These are phyloP conservation scores for Symphodus melops DNA, from an alignment of 2,113 vertebrate species.

Conservation along the genomic window DNA sequence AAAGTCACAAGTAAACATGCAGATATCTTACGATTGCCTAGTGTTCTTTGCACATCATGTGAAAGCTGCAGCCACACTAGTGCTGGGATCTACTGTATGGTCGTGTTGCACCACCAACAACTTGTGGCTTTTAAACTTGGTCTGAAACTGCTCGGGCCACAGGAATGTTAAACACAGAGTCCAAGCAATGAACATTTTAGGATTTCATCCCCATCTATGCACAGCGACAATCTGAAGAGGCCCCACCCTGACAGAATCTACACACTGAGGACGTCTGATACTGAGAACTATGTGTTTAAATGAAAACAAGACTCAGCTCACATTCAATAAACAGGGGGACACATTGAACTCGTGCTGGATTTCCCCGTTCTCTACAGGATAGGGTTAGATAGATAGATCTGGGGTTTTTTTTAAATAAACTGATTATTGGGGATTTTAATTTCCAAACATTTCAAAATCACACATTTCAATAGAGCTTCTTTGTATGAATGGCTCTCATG, in stretches of 20 bases:
- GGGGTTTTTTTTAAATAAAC: not conserved
- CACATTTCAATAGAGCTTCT: too few species aligned
- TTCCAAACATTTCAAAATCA: not conserved
- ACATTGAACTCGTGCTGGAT: not conserved
- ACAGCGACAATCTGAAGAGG: constrained; percentile 59
- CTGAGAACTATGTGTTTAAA: constrained; percentile 21
- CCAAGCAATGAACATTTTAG: constrained; percentile 58
- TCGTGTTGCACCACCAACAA: constrained; percentile 58
- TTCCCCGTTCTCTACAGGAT: not conserved
- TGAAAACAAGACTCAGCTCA: constrained; percentile 8
- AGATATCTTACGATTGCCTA: constrained; percentile 44
- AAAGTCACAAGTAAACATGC: constrained; percentile 48
- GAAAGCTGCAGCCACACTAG: constrained; percentile 37
- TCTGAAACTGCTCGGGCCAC: constrained; percentile 70
- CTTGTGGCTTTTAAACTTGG: constrained; percentile 67
- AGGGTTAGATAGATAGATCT: too few species aligned
- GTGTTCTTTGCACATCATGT: constrained; percentile 31
- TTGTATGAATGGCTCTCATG: too few species aligned
- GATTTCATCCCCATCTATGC: constrained; percentile 65
- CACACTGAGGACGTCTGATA: constrained; percentile 43
- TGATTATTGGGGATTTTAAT: not conserved
- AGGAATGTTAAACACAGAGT: constrained; percentile 82
- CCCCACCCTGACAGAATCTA: constrained; percentile 62
- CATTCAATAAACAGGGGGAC: not conserved
- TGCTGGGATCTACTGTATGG: constrained; percentile 48